A percentile compares a stretch with the other conserved stretches of the same genome.
phyloP scores from a whole-genome alignment of 2,888 invertebrate genomes.

The Dynastes tityus region DNA sequence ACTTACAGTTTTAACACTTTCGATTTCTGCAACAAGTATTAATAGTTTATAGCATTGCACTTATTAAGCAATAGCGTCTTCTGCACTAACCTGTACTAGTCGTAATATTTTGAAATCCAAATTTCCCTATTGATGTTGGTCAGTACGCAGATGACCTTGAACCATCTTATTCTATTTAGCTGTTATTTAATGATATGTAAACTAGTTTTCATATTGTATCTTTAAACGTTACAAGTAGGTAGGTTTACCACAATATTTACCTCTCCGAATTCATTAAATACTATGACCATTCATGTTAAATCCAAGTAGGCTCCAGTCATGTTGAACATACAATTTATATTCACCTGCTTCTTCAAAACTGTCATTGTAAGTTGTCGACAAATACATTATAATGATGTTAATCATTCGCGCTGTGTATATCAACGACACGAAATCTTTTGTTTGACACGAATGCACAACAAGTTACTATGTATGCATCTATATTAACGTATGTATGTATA shows the following conservation, averaged over 20 bases:
- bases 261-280: conserved; percentile 29
- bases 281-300: conserved; percentile 30
- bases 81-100: too few species aligned
- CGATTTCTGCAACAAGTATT: too few species aligned
- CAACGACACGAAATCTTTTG: conserved; percentile 17
- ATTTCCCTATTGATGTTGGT: too few species aligned
- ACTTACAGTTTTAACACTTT: too few species aligned
- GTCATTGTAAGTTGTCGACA: conserved; percentile 37
- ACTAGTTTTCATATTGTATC: conserved; percentile 1
- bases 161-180: too few species aligned
- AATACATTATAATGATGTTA: conserved; percentile 38
- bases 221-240: conserved; percentile 14
- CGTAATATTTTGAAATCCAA: too few species aligned
- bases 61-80: too few species aligned
- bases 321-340: conserved; percentile 43
- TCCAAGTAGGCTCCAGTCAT: conserved; percentile 30
- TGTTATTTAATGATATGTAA: background rate
- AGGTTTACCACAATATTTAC: conserved; percentile 14
- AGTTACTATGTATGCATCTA: background rate
- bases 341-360: conserved; percentile 34
- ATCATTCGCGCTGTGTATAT: conserved; percentile 21
- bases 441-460: conserved; percentile 3
- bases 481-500: background rate
- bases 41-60: too few species aligned
- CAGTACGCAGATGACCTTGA: too few species aligned